Conservation (phyloP, 1,140 invertebrate genomes). For the Plectus sambesii region DNA sequence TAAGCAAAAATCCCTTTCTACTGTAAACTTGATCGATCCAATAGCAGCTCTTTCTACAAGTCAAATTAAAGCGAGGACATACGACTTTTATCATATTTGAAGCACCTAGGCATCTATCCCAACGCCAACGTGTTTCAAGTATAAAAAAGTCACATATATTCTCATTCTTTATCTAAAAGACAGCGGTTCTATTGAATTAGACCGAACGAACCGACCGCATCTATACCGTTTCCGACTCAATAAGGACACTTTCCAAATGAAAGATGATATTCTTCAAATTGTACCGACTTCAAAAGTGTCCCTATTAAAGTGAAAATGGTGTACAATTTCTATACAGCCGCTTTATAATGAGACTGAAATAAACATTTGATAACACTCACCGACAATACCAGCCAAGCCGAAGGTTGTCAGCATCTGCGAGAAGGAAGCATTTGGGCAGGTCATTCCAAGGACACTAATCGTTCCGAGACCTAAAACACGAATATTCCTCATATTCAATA, state of each 20-base stretch:
- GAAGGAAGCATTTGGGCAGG: slow-evolving; percentile 67
- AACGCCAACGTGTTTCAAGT: too few relatives aligned
- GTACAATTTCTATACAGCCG: neutral
- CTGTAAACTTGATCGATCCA: slow-evolving; percentile 9
- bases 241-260: too few relatives aligned
- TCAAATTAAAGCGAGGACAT: neutral
- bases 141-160: too few relatives aligned
- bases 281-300: too few relatives aligned
- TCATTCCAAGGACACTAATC: slow-evolving; percentile 60
- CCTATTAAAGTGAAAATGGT: too few relatives aligned
- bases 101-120: too few relatives aligned
- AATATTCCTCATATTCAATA: slow-evolving; percentile 16
- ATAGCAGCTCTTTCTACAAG: neutral
- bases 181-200: too few relatives aligned
- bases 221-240: too few relatives aligned
- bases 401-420: slow-evolving; percentile 76
- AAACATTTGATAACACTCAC: slow-evolving; percentile 42
- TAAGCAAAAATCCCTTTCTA: slow-evolving; percentile 11
- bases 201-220: too few relatives aligned
- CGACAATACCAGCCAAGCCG: slow-evolving; percentile 68
- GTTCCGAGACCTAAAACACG: slow-evolving; percentile 55
- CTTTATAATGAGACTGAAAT: neutral
- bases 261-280: too few relatives aligned
- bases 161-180: too few relatives aligned
- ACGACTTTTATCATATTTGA: neutral